A percentile compares a stretch with the other conserved stretches of the same genome.
Conservation (phyloP, 2,113 vertebrate species). For the Dicrurus megarhynchus region DNA sequence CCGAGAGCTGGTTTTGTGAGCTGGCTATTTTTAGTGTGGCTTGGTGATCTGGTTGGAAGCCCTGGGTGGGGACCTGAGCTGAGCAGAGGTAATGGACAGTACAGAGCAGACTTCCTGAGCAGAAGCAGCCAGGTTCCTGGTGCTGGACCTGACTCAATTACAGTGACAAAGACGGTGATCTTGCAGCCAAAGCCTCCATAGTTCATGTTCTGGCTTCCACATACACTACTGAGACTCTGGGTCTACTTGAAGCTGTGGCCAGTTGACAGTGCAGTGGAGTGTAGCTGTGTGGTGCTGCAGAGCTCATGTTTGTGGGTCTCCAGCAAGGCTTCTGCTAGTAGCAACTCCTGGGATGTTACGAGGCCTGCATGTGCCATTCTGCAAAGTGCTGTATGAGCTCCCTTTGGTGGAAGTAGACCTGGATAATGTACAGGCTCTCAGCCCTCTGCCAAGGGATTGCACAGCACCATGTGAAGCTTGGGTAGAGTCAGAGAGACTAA, state of each 20-base stretch:
- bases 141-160: background rate
- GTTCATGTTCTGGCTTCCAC: background rate
- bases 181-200: background rate
- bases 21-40: conserved; percentile 42
- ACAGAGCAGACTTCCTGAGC: background rate
- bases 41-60: conserved; percentile 28
- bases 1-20: conserved; percentile 40
- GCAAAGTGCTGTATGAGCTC: fast-evolving
- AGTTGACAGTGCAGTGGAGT: background rate
- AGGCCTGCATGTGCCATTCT: background rate
- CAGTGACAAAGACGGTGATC: background rate
- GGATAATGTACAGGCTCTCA: background rate
- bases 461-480: background rate
- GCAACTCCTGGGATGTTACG: background rate
- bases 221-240: fast-evolving
- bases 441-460: background rate
- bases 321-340: background rate
- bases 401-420: background rate
- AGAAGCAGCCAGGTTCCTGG: background rate
- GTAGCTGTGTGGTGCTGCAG: background rate
- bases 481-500: background rate
- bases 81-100: conserved; percentile 19
- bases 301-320: background rate
- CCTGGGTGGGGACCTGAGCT: background rate
- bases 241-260: background rate